phyloP scores from a whole-genome alignment of 2,113 vertebrate species.

The Triplophysa dalaica region DNA sequence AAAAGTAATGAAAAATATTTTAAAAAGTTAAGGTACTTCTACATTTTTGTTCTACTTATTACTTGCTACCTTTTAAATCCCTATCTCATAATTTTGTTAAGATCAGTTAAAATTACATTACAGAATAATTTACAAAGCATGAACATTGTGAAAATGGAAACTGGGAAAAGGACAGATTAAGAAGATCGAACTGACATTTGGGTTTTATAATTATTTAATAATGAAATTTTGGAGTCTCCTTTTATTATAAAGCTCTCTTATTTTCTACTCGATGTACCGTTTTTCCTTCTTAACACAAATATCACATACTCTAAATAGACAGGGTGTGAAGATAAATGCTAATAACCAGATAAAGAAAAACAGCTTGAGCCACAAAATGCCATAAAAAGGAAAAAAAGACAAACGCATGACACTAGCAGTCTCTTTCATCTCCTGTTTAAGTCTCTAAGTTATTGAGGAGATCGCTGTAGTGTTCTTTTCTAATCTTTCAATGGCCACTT shows the following conservation, averaged over 20 bases:
- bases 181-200: slow-evolving; percentile 55
- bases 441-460: slow-evolving; percentile 23
- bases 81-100: slow-evolving; percentile 1
- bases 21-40: too few relatives aligned
- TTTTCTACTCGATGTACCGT: neutral
- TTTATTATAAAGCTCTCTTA: too few relatives aligned
- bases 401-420: neutral
- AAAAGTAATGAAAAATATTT: too few relatives aligned
- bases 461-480: slow-evolving; percentile 4
- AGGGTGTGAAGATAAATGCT: neutral
- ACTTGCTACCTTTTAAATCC: neutral
- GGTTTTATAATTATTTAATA: too few relatives aligned
- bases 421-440: neutral
- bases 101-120: slow-evolving; percentile 36
- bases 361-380: neutral
- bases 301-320: neutral
- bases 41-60: too few relatives aligned
- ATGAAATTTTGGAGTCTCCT: too few relatives aligned
- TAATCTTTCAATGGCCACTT: slow-evolving; percentile 32
- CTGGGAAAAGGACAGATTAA: slow-evolving; percentile 37
- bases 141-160: neutral
- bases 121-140: slow-evolving; percentile 43
- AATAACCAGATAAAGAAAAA: neutral
- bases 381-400: neutral
- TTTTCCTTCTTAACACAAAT: neutral